Evolutionary conservation across 2,888 invertebrate species (phyloP).

Genomic region (Steromphala cineraria): DNA sequence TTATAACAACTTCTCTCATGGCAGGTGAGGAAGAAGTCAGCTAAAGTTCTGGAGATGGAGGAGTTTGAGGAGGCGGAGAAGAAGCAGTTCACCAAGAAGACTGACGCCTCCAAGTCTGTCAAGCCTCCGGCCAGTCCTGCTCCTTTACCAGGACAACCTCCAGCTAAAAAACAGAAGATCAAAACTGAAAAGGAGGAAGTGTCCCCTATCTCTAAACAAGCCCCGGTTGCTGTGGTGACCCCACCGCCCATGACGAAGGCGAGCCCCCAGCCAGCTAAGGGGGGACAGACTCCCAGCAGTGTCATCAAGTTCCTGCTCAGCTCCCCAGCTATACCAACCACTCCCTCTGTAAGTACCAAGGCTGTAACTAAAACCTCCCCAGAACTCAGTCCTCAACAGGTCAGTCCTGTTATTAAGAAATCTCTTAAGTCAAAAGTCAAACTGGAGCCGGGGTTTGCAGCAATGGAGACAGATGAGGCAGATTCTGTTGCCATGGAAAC

Average conservation of each 20-base stretch:
- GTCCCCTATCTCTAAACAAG: neutral
- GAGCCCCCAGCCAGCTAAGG: neutral
- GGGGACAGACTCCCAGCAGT: slow-evolving; percentile 44
- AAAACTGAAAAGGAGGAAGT: slow-evolving; percentile 28
- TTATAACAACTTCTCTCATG: neutral
- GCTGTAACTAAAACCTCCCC: slow-evolving; percentile 40
- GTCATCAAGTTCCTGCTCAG: slow-evolving; percentile 67
- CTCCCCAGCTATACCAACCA: slow-evolving; percentile 58
- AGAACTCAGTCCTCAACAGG: neutral
- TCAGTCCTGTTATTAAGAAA: neutral
- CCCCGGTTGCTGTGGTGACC: neutral
- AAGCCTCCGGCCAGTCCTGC: slow-evolving; percentile 24
- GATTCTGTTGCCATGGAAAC: neutral
- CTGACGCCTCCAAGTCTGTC: slow-evolving; percentile 25
- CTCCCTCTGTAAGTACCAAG: slow-evolving; percentile 50
- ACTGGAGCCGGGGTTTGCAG: neutral
- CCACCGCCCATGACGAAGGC: neutral
- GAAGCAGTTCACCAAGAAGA: slow-evolving; percentile 52
- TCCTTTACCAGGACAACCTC: neutral
- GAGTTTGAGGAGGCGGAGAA: slow-evolving; percentile 76
- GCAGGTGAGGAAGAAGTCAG: slow-evolving; percentile 91
- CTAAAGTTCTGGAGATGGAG: slow-evolving; percentile 94
- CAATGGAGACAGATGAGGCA: neutral
- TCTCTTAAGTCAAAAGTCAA: slow-evolving; percentile 17
- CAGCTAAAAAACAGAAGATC: slow-evolving; percentile 29